Conservation (phyloP, 2,888 invertebrate species). For the Linnaemya vulpina region DNA sequence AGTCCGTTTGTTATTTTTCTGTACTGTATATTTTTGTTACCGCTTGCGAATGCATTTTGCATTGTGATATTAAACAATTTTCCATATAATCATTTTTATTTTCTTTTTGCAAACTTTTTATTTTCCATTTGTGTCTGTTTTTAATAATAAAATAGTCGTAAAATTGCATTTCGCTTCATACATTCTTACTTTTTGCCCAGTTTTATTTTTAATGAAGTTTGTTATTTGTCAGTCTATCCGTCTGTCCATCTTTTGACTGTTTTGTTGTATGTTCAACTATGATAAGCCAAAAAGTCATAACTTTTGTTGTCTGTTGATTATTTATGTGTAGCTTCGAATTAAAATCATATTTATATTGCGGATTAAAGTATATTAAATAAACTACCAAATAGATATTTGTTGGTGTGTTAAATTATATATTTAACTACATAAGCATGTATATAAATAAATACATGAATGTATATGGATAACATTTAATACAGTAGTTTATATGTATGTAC, state of each 20-base stretch:
- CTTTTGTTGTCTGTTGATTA: conserved; percentile 68
- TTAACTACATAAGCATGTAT: too few species aligned
- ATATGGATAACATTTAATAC: background rate
- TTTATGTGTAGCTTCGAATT: conserved; percentile 69
- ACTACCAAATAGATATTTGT: conserved; percentile 44
- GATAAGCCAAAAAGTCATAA: conserved; percentile 72
- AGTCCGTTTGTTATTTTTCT: conserved; percentile 51
- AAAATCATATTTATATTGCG: conserved; percentile 71
- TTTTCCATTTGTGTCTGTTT: conserved; percentile 58
- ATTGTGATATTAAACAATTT: conserved; percentile 54
- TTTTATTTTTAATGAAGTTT: conserved; percentile 68
- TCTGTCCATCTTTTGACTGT: background rate
- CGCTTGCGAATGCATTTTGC: background rate
- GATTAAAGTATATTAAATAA: conserved; percentile 64
- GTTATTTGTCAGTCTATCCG: conserved; percentile 63
- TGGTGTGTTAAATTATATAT: too few species aligned
- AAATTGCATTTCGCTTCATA: conserved; percentile 65
- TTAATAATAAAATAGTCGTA: conserved; percentile 70
- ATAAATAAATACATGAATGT: background rate
- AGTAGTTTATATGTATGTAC: background rate
- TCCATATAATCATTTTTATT: conserved; percentile 37
- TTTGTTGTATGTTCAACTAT: conserved; percentile 53
- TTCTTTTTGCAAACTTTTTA: conserved; percentile 42
- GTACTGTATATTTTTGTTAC: background rate
- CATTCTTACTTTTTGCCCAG: conserved; percentile 38